Evolutionary conservation across 2,113 vertebrate genomes (phyloP).

Genomic region (Tenrec ecaudatus): DNA sequence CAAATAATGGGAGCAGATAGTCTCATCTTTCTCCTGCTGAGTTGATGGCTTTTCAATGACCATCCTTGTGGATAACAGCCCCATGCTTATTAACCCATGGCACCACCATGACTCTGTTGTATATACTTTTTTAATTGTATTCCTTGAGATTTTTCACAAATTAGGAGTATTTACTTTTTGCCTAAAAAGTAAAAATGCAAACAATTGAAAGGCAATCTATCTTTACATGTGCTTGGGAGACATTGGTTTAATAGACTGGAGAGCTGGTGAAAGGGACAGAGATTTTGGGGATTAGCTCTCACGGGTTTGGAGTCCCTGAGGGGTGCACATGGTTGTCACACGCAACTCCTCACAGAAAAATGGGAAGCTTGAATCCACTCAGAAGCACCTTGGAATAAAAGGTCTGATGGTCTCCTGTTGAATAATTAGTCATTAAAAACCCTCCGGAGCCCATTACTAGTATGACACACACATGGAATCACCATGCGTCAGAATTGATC

Average conservation of each 20-base stretch:
- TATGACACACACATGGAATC: neutral
- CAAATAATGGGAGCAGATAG: too few relatives aligned
- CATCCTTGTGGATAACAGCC: too few relatives aligned
- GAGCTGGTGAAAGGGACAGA: neutral
- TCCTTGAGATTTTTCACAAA: neutral
- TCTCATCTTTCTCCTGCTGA: too few relatives aligned
- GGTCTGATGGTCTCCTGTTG: neutral
- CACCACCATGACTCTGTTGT: neutral
- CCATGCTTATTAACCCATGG: too few relatives aligned
- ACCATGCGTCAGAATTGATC: neutral
- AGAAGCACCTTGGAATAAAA: neutral
- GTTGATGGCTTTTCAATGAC: too few relatives aligned
- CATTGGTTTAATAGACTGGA: neutral
- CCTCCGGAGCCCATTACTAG: neutral
- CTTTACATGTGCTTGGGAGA: too few relatives aligned
- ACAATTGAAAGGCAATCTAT: too few relatives aligned
- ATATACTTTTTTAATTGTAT: slow-evolving; percentile 20
- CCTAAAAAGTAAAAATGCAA: slow-evolving; percentile 5
- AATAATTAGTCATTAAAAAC: neutral
- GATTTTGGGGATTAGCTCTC: neutral
- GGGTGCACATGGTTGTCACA: neutral
- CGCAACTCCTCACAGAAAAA: neutral
- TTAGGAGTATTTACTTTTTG: slow-evolving; percentile 45
- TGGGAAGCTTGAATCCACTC: neutral
- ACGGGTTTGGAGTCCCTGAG: neutral